These are phyloP conservation scores for Chaetura pelagica DNA, from an alignment of 2,113 vertebrate genomes.

Conservation along the genomic window DNA sequence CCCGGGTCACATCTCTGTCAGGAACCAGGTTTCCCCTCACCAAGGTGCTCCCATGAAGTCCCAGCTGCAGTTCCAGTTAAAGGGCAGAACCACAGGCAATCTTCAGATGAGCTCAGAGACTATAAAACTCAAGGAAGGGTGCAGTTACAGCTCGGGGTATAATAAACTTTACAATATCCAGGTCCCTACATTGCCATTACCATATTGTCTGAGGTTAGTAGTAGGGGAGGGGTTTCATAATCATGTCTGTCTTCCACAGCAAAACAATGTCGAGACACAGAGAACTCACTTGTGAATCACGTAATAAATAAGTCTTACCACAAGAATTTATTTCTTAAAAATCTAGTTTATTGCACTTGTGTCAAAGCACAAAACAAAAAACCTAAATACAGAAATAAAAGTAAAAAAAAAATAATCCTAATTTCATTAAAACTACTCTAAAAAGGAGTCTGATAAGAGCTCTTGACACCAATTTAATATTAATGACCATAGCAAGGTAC, in stretches of 20 bases:
- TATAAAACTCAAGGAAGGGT: constrained; percentile 20
- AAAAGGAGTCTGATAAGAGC: constrained; percentile 33
- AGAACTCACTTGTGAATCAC: neutral
- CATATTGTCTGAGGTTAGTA: neutral
- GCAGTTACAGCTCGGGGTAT: neutral
- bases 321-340: constrained; percentile 55
- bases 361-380: constrained; percentile 70
- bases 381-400: constrained; percentile 56
- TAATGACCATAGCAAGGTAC: constrained; percentile 54
- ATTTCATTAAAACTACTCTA: constrained; percentile 40
- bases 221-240: neutral
- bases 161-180: neutral
- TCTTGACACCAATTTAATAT: constrained; percentile 39
- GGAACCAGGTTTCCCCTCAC: neutral
- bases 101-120: neutral
- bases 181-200: neutral
- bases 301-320: constrained; percentile 31
- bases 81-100: neutral
- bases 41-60: neutral
- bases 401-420: constrained; percentile 17
- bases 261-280: neutral
- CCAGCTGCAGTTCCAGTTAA: neutral
- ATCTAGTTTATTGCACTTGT: constrained; percentile 76
- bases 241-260: neutral
- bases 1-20: neutral